Evolutionary conservation across 2,888 invertebrate species (phyloP), one percentile per base, ranked within the genome.

Genomic region (Ormyrus rosae): DNA sequence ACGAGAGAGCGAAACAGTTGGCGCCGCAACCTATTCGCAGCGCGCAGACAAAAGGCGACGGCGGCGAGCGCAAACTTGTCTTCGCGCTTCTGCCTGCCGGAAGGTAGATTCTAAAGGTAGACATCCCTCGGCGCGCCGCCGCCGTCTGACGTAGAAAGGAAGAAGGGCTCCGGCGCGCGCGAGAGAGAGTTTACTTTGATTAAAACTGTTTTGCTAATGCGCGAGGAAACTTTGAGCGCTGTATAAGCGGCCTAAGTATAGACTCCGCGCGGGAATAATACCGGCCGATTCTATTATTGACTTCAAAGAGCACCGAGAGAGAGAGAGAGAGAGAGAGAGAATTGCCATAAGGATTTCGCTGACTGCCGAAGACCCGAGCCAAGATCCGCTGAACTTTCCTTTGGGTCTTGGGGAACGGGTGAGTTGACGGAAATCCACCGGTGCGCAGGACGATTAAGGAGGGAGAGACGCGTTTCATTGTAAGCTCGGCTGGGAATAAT

Each of bases 121-220:
- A 34, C 53, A 19, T 19, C 19, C 19, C 19, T 19, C 19, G 1
- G 19, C 19, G 19, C 19, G 19, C 2, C 19, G 19, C 19, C 19
- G 19, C 19, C 19, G 2, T 19, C 19, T 19, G 19, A 19, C 19
- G 19, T 19, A 19, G 19, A 2, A 19, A 19, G 19, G 19, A 19
- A 19, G 19, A 19, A 19, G 19, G 19, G 19, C 19, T 19, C 19
- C 19, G 19, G 19, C 19, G 19, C 19, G 9, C 46, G 51, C 55
- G 5, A 9, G 11, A 81, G 81, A 80, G 84, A 86, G 84, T 85
- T 86, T 84, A 84, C 85, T 85, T 86, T 85, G 86, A 86, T 86
- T 84, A 85, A 85, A 86, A 85, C 83, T 84, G 84, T 85, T 85
- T 83, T 83, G 83, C 81, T 84, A 83, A 85, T 75, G 75, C 78